Evolutionary conservation across 1,140 invertebrate species (phyloP).

Genomic region (Conus ventricosus): DNA sequence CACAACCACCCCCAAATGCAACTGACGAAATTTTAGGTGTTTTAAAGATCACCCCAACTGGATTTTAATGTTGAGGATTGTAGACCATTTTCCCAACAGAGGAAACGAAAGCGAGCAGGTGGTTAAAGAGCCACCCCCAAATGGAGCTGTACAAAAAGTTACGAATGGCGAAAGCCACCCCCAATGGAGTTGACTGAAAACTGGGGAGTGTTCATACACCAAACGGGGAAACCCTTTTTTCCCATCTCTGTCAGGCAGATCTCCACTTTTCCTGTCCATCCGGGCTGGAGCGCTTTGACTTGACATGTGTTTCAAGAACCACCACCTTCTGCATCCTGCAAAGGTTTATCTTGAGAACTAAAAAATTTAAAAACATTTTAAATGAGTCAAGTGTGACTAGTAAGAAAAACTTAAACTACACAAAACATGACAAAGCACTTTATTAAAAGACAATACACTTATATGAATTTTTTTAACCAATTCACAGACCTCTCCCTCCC

Average conservation of each 20-base stretch:
- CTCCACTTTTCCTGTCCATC: slow-evolving; percentile 96
- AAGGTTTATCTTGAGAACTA: background rate
- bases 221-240: slow-evolving; percentile 91
- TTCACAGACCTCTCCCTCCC: no score
- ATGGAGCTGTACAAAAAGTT: background rate
- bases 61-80: background rate
- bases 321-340: slow-evolving; percentile 81
- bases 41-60: no score
- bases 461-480: no score
- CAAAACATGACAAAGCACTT: no score
- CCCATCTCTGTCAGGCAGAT: slow-evolving; percentile 92
- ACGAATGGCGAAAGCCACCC: slow-evolving; percentile 25
- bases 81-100: background rate
- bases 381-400: no score
- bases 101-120: background rate
- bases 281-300: slow-evolving; percentile 87
- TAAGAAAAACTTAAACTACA: no score
- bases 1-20: no score
- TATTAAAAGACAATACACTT: no score
- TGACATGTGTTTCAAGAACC: slow-evolving; percentile 87
- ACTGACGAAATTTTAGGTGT: no score
- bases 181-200: slow-evolving; percentile 95
- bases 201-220: slow-evolving; percentile 97
- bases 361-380: background rate
- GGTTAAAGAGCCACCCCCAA: background rate